phyloP scores from a whole-genome alignment of 2,797 vertebrate species.

The Lophius americanus region DNA sequence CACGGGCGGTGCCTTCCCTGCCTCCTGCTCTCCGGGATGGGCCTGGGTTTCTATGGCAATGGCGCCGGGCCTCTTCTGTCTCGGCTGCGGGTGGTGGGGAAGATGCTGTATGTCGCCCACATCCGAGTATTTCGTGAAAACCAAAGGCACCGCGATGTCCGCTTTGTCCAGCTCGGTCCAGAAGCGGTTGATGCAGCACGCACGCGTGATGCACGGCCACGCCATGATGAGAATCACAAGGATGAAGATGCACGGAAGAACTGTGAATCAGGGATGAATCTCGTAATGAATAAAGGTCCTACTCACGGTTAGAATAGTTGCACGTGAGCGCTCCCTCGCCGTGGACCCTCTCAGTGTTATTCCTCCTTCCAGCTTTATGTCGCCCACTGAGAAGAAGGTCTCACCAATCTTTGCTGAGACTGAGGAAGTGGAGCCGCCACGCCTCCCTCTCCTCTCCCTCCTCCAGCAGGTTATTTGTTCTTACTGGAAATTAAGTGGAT shows the following conservation, averaged over 20 bases:
- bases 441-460: constrained; percentile 3
- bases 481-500: constrained; percentile 53
- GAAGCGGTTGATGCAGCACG: constrained; percentile 98
- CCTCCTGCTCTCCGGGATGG: constrained; percentile 78
- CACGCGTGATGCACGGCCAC: constrained; percentile 98
- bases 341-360: constrained; percentile 30
- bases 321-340: constrained; percentile 20
- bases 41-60: constrained; percentile 88
- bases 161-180: constrained; percentile 98
- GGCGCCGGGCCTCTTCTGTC: constrained; percentile 67
- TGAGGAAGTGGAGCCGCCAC: constrained; percentile 24
- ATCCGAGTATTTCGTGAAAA: constrained; percentile 95
- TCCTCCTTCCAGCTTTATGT: constrained; percentile 24
- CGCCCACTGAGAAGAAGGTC: constrained; percentile 5
- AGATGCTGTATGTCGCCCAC: constrained; percentile 87
- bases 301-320: constrained; percentile 60
- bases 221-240: constrained; percentile 83
- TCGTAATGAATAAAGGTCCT: constrained; percentile 38
- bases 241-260: constrained; percentile 15
- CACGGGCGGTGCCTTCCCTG: constrained; percentile 71
- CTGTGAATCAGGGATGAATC: constrained; percentile 1
- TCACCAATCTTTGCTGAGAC: constrained; percentile 22
- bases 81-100: constrained; percentile 77
- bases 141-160: constrained; percentile 95
- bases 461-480: constrained; percentile 44